A percentile compares a stretch with the other conserved stretches of the same genome.
phyloP scores from a whole-genome alignment of 2,113 vertebrate species.

The Ia io region DNA sequence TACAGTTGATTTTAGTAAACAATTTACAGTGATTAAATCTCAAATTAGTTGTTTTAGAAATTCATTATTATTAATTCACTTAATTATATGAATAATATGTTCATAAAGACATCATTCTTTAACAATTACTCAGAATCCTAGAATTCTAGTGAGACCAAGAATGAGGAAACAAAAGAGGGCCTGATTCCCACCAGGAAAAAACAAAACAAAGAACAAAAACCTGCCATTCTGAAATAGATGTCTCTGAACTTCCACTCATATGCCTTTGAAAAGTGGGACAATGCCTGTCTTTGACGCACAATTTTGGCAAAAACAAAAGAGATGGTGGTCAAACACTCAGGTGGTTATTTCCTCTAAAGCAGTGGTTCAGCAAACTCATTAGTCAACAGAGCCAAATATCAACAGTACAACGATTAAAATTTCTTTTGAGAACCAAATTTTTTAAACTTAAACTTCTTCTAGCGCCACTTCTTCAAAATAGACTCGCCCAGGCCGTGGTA shows the following conservation, averaged over 20 bases:
- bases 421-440: no score
- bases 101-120: not conserved
- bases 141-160: not conserved
- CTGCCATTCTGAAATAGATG: not conserved
- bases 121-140: not conserved
- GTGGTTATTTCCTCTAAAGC: not conserved
- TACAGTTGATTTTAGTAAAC: not conserved
- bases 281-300: not conserved
- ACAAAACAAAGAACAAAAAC: no score
- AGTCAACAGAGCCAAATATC: no score
- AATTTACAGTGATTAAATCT: not conserved
- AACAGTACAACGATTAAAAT: no score
- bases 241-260: not conserved
- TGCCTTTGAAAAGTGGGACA: not conserved
- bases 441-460: no score
- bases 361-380: no score
- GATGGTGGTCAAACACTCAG: not conserved
- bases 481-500: no score
- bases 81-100: not conserved
- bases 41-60: not conserved
- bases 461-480: no score
- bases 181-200: not conserved
- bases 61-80: not conserved
- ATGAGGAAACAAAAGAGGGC: not conserved
- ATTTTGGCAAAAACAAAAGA: not conserved